phyloP scores from a whole-genome alignment of 2,888 invertebrate species.

The Torymus auratus region DNA sequence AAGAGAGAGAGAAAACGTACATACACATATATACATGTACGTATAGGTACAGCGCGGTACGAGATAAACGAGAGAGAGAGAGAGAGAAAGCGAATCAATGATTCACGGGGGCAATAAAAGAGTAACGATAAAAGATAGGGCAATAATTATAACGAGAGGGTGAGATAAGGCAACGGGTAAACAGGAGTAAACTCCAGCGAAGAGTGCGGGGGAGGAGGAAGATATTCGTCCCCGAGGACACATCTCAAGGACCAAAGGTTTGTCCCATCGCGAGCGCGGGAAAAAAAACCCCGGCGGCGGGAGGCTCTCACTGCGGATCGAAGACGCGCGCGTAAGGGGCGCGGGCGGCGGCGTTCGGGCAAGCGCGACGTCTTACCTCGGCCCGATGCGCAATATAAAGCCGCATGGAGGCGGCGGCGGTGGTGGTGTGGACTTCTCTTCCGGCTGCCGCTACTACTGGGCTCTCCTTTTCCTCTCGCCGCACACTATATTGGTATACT shows the following conservation, averaged over 20 bases:
- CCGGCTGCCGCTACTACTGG: too few species aligned
- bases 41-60: too few species aligned
- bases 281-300: not conserved
- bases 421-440: too few species aligned
- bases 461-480: too few species aligned
- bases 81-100: not conserved
- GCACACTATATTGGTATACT: too few species aligned
- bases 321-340: too few species aligned
- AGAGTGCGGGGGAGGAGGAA: not conserved
- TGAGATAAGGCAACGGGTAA: too few species aligned
- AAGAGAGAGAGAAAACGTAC: too few species aligned
- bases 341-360: not conserved
- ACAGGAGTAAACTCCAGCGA: too few species aligned
- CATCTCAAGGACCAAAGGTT: not conserved
- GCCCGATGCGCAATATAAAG: not conserved
- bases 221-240: constrained; percentile 1
- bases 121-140: not conserved
- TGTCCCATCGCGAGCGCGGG: constrained; percentile 18
- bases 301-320: too few species aligned
- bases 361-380: constrained; percentile 48
- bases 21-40: too few species aligned
- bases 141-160: constrained; percentile 20
- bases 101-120: constrained; percentile 15
- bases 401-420: not conserved
- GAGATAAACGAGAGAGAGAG: too few species aligned